Conservation (phyloP, 2,113 vertebrate genomes). For the Dissostichus mawsoni region DNA sequence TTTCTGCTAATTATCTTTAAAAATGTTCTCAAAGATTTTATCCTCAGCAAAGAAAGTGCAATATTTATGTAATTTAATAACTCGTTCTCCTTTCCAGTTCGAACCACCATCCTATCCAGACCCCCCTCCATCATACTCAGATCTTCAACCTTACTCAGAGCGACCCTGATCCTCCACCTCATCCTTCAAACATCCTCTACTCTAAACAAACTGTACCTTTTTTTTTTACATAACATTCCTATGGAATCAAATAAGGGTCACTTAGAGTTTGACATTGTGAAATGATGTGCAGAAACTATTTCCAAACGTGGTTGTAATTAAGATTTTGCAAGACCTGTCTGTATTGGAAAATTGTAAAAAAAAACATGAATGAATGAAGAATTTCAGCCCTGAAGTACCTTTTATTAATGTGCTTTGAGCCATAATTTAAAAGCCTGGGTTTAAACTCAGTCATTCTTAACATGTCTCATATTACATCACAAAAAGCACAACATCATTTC, state of each 20-base stretch:
- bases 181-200: not conserved
- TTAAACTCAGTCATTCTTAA: not conserved
- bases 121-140: slow-evolving; percentile 25
- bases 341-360: not conserved
- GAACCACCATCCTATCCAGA: slow-evolving; percentile 20
- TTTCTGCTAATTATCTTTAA: too few species aligned
- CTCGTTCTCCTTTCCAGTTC: slow-evolving; percentile 15
- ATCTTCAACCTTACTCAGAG: slow-evolving; percentile 29
- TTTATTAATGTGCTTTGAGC: not conserved
- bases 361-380: not conserved
- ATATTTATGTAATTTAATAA: not conserved
- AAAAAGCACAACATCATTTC: not conserved
- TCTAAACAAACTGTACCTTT: not conserved
- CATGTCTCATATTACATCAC: not conserved
- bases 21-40: not conserved
- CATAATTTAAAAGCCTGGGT: too few species aligned
- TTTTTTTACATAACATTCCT: not conserved
- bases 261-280: not conserved
- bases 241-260: not conserved
- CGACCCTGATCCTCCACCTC: not conserved
- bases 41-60: not conserved
- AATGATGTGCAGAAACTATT: not conserved
- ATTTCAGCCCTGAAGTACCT: not conserved
- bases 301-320: not conserved
- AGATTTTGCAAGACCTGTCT: not conserved